These are phyloP conservation scores for Scaptomyza reducta DNA, from an alignment of 2,888 invertebrate species.

Conservation along the genomic window DNA sequence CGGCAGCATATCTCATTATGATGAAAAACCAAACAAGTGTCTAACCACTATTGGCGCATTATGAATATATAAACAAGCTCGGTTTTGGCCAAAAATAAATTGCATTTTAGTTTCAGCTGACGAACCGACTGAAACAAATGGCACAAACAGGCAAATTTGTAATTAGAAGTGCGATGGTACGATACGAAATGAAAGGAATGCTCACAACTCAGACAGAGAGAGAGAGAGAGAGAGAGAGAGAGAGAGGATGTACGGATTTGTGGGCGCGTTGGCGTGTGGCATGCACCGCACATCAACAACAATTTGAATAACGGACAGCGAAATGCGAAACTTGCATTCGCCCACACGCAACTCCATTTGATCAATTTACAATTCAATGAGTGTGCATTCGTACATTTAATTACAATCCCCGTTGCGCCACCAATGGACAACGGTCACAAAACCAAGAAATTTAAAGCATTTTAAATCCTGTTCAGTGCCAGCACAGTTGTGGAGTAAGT, in stretches of 20 bases:
- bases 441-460: neutral
- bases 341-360: constrained; percentile 21
- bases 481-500: neutral
- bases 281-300: constrained; percentile 14
- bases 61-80: neutral
- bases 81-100: neutral
- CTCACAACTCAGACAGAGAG: neutral
- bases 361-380: constrained; percentile 32
- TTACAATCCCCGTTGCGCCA: too few species aligned
- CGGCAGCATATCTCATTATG: neutral
- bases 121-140: neutral
- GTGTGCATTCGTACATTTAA: constrained; percentile 1
- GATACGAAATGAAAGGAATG: neutral
- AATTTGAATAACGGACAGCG: neutral
- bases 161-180: neutral
- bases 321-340: constrained; percentile 28
- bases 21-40: neutral
- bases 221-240: too few species aligned
- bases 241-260: neutral
- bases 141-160: neutral
- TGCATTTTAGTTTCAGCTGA: neutral
- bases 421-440: too few species aligned
- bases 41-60: neutral
- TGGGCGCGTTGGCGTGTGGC: neutral
- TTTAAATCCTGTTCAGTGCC: constrained; percentile 1